Percentiles rank a stretch among this genome's conserved stretches.
phyloP scores from a whole-genome alignment of 2,888 invertebrate genomes.

The Latheticus oryzae region DNA sequence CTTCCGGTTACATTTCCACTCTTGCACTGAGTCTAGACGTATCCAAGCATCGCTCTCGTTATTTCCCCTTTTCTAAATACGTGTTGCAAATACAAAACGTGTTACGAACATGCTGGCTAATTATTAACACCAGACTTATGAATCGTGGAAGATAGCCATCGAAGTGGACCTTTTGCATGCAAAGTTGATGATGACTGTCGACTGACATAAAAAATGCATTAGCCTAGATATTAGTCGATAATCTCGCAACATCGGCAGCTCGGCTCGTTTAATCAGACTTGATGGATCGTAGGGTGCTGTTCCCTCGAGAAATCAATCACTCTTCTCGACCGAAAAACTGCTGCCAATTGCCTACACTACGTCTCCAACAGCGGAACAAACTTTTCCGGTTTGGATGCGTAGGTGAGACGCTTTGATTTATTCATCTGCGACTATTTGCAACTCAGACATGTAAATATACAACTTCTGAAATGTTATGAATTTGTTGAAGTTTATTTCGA shows the following conservation, averaged over 20 bases:
- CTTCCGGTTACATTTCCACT: slow-evolving; percentile 65
- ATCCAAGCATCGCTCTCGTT: slow-evolving; percentile 42
- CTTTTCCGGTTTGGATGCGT: slow-evolving; percentile 48
- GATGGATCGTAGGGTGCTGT: slow-evolving; percentile 62
- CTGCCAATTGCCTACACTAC: slow-evolving; percentile 57
- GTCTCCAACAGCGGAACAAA: slow-evolving; percentile 52
- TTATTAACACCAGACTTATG: slow-evolving; percentile 36
- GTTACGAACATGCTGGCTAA: slow-evolving; percentile 42
- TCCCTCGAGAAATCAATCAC: slow-evolving; percentile 65
- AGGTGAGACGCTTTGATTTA: slow-evolving; percentile 46
- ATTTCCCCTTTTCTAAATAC: slow-evolving; percentile 50
- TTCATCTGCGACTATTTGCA: slow-evolving; percentile 45
- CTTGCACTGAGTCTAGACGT: slow-evolving; percentile 55
- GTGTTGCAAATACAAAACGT: slow-evolving; percentile 53
- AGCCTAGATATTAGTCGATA: slow-evolving; percentile 61
- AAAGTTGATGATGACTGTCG: slow-evolving; percentile 36
- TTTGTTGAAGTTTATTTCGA: slow-evolving; percentile 44
- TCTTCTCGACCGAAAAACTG: slow-evolving; percentile 60
- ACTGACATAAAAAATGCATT: slow-evolving; percentile 62
- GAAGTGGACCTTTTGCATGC: slow-evolving; percentile 28
- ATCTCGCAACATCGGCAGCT: slow-evolving; percentile 58
- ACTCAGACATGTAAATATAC: slow-evolving; percentile 42
- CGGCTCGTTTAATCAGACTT: slow-evolving; percentile 62
- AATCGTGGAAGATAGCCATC: slow-evolving; percentile 26
- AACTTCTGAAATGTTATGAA: slow-evolving; percentile 44